Percentiles rank a stretch among this genome's conserved stretches.
phyloP scores from a whole-genome alignment of 2,113 vertebrate species.

The Amphiprion ocellaris region DNA sequence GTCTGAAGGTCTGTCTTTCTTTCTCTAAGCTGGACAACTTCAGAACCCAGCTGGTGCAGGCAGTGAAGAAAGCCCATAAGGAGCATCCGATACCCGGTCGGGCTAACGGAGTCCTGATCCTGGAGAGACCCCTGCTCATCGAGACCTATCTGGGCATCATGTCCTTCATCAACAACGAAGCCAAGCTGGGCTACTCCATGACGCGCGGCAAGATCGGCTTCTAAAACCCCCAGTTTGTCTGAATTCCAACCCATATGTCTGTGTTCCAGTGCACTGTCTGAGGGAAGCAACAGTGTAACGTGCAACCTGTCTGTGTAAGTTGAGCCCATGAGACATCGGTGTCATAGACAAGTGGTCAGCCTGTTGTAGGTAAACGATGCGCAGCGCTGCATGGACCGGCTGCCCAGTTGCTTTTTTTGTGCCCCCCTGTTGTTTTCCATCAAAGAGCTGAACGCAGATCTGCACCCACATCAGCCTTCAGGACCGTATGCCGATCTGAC shows the following conservation, averaged over 20 bases:
- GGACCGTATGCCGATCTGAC: slow-evolving; percentile 20
- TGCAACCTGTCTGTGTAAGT: slow-evolving; percentile 29
- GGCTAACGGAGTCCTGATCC: slow-evolving; percentile 87
- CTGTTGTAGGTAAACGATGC: slow-evolving; percentile 31
- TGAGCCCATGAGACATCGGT: slow-evolving; percentile 15
- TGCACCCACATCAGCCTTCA: slow-evolving; percentile 1
- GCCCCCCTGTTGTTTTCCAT: slow-evolving; percentile 6
- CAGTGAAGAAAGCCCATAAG: slow-evolving; percentile 94
- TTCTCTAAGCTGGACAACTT: slow-evolving; percentile 91
- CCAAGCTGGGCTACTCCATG: slow-evolving; percentile 97
- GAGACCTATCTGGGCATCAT: slow-evolving; percentile 97
- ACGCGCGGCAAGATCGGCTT: slow-evolving; percentile 96
- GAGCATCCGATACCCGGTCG: slow-evolving; percentile 87
- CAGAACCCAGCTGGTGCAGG: slow-evolving; percentile 91
- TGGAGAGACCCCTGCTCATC: slow-evolving; percentile 94
- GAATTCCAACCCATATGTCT: slow-evolving; percentile 41
- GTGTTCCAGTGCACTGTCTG: slow-evolving; percentile 47
- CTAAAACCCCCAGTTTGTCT: slow-evolving; percentile 70
- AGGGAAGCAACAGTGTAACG: slow-evolving; percentile 37
- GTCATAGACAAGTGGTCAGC: slow-evolving; percentile 35
- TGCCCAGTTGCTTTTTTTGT: slow-evolving; percentile 25
- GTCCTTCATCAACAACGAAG: slow-evolving; percentile 99
- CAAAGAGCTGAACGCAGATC: slow-evolving; percentile 32
- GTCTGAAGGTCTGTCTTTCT: neutral
- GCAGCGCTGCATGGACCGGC: slow-evolving; percentile 51